Conservation (phyloP, 2,888 invertebrate species). For the Galerucella pusilla region DNA sequence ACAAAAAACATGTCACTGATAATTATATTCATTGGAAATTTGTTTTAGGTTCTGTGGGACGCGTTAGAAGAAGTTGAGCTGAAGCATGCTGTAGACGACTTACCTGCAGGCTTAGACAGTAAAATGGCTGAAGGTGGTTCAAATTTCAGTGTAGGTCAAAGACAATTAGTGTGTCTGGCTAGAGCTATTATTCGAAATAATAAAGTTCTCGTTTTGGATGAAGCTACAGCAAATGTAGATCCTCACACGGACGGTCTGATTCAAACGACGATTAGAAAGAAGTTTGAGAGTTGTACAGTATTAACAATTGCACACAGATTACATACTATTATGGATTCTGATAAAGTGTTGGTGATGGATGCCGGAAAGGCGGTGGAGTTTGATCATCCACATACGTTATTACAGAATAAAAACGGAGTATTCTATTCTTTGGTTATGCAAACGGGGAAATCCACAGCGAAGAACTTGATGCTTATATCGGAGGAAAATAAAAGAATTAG, state of each 20-base stretch:
- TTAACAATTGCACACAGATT: conserved; percentile 86
- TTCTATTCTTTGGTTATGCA: conserved; percentile 71
- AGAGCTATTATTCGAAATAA: conserved; percentile 67
- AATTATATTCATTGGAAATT: neutral
- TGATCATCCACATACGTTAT: conserved; percentile 77
- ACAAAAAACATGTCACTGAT: too few species aligned
- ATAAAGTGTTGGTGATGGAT: conserved; percentile 83
- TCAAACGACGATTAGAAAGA: conserved; percentile 77
- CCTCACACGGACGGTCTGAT: conserved; percentile 81
- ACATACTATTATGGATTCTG: conserved; percentile 88
- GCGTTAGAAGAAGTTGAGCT: conserved; percentile 84
- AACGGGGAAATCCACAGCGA: conserved; percentile 67
- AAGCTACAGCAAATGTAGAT: conserved; percentile 85
- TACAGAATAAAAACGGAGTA: conserved; percentile 61
- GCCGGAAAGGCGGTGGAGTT: conserved; percentile 80
- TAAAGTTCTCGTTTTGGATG: conserved; percentile 65
- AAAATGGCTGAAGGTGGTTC: conserved; percentile 71
- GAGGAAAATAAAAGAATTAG: conserved; percentile 31
- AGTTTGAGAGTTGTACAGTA: conserved; percentile 80
- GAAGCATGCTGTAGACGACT: conserved; percentile 68
- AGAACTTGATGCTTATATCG: conserved; percentile 51
- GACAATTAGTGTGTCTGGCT: conserved; percentile 76
- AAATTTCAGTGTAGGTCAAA: conserved; percentile 64
- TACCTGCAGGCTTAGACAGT: conserved; percentile 64
- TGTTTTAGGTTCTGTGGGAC: conserved; percentile 73